Evolutionary conservation across 2,797 vertebrate genomes (phyloP).

Genomic region (Acipenser oxyrinchus): DNA sequence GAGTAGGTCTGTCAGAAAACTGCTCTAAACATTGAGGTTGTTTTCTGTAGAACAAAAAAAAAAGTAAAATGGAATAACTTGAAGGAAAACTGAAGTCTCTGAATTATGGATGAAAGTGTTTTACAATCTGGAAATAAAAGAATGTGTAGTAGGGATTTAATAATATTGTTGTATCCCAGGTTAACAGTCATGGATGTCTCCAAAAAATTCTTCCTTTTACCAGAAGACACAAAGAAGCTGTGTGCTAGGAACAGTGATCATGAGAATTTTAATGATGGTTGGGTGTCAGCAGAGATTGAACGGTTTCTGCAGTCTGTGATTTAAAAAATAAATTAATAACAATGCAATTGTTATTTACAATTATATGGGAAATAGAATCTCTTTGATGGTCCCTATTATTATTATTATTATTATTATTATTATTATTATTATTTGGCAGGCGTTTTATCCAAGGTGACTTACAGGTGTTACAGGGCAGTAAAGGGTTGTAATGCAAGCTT

Average conservation of each 20-base stretch:
- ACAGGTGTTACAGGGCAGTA: too few relatives aligned
- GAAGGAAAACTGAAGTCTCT: not conserved
- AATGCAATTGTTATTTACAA: too few relatives aligned
- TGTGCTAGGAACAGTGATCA: conserved; percentile 35
- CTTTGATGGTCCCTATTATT: not conserved
- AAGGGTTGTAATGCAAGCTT: too few relatives aligned
- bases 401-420: not conserved
- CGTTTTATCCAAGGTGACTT: not conserved
- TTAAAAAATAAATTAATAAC: not conserved
- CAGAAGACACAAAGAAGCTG: conserved; percentile 43
- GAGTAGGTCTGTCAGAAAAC: not conserved
- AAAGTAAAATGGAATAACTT: not conserved
- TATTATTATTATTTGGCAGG: not conserved
- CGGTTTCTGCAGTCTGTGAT: conserved; percentile 28
- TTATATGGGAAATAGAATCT: not conserved
- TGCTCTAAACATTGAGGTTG: not conserved
- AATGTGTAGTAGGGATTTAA: not conserved
- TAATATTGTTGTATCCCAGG: conserved; percentile 28
- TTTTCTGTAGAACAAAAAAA: not conserved
- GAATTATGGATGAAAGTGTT: not conserved
- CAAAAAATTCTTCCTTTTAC: conserved; percentile 52
- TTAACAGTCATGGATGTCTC: conserved; percentile 43
- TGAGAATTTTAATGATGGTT: conserved; percentile 44
- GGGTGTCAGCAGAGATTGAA: conserved; percentile 47
- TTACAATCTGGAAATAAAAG: not conserved